phyloP scores from a whole-genome alignment of 2,888 invertebrate species.

The Salticus scenicus region DNA sequence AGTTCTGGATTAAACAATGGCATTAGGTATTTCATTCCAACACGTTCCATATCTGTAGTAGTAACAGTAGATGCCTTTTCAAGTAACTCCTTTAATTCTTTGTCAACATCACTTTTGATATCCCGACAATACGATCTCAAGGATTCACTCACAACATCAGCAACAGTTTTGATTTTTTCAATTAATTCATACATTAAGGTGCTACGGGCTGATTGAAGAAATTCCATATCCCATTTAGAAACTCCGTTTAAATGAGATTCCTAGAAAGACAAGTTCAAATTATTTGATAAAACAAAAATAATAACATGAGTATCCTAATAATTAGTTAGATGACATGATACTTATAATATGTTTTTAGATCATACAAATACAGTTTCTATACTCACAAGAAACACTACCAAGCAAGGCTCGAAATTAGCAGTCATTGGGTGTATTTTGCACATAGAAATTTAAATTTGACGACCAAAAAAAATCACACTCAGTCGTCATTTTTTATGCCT shows the following conservation, averaged over 20 bases:
- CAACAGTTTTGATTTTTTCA: constrained; percentile 86
- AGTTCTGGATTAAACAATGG: constrained; percentile 81
- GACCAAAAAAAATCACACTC: too few relatives aligned
- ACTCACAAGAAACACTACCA: too few relatives aligned
- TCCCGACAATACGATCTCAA: constrained; percentile 84
- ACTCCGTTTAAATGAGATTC: constrained; percentile 46
- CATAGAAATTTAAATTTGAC: too few relatives aligned
- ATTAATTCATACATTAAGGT: constrained; percentile 91
- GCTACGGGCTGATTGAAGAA: constrained; percentile 89
- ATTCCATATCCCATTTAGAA: constrained; percentile 82
- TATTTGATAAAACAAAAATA: too few relatives aligned
- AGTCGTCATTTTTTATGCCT: too few relatives aligned
- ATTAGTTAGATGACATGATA: too few relatives aligned
- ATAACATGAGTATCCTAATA: too few relatives aligned
- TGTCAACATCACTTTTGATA: constrained; percentile 78
- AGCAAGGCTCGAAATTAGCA: too few relatives aligned
- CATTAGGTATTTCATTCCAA: constrained; percentile 84
- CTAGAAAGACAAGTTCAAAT: too few relatives aligned
- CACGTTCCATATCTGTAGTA: constrained; percentile 80
- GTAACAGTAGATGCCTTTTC: constrained; percentile 82
- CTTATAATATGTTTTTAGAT: too few relatives aligned
- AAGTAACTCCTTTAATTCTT: constrained; percentile 77
- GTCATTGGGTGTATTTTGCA: too few relatives aligned
- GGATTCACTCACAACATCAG: constrained; percentile 83
- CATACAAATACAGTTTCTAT: too few relatives aligned